Evolutionary conservation across 2,888 invertebrate genomes (phyloP), one percentile per base, ranked within the genome.

Genomic region (Lumbricus terrestris): DNA sequence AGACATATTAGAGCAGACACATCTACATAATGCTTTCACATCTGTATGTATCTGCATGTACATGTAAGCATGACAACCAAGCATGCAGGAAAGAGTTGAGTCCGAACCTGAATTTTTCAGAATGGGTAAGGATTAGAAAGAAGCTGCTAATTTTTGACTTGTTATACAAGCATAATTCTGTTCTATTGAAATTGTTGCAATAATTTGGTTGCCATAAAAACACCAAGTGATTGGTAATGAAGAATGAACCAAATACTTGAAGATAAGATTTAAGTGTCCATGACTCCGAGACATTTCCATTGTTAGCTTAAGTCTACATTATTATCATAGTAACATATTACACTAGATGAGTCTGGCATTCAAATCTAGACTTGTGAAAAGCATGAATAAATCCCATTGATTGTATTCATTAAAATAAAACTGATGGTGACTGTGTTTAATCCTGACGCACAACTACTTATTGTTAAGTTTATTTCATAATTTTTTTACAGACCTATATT

Each of bases 401-500:
- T 69, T 6, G 69, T 11, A n/a, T 69, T 69, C 8, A 69, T 69
- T n/a, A 69, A n/a, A 69, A n/a, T n/a, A 16, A n/a, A 29, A n/a
- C 69, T 69, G n/a, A 69, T 29, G 8, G n/a, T 69, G n/a, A 69
- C 69, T 69, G n/a, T n/a, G n/a, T 69, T 69, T n/a, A 69, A 69
- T 69, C n/a, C 8, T n/a, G n/a, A 11, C 29, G 11, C 47, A 69
- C 15, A 11, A 69, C n/a, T 69, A n/a, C n/a, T n/a, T 29, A 11
- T 69, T 69, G 5, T 69, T 69, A 69, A n/a, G 69, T 69, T 69
- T 69, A 69, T 69, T 69, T 69, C 29, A 29, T 18, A 40, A 47
- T 11, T 83, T 23, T 47, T 4, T 91, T 90, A 82, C 91, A 92
- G 92, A 92, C 92, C 11, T 92, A 91, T 90, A 92, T 92, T 37